Percentiles rank a stretch among this genome's conserved stretches.
These are phyloP conservation scores for Lithodes maja DNA, from an alignment of 2,888 invertebrate genomes.

Conservation along the genomic window DNA sequence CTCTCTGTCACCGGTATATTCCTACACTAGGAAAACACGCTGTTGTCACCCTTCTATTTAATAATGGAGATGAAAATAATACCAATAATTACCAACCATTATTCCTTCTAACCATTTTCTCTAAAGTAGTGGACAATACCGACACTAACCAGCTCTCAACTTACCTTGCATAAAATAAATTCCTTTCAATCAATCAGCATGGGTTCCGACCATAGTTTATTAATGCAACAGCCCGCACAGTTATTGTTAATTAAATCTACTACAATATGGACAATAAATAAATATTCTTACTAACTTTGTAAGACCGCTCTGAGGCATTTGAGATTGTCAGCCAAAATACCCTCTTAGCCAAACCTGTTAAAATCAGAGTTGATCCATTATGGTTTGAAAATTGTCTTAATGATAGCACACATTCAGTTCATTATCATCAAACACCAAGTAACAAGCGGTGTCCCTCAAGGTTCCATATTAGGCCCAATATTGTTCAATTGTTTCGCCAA, in stretches of 20 bases:
- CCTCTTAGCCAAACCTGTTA: background rate
- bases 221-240: constrained; percentile 13
- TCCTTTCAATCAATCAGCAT: constrained; percentile 22
- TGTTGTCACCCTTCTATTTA: too few species aligned
- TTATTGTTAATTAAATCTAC: background rate
- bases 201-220: background rate
- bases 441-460: constrained; percentile 11
- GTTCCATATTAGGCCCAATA: constrained; percentile 22
- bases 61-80: too few species aligned
- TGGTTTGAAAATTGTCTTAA: constrained; percentile 4
- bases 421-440: background rate
- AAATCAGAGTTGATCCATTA: background rate
- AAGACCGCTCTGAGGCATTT: constrained; percentile 23
- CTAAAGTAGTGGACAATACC: constrained; percentile 4
- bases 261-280: constrained; percentile 19
- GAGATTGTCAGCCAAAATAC: constrained; percentile 12
- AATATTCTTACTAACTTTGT: background rate
- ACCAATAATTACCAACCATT: background rate
- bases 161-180: constrained; percentile 4
- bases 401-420: constrained; percentile 11
- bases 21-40: too few species aligned
- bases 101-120: constrained; percentile 24
- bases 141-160: background rate
- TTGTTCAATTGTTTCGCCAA: constrained; percentile 16
- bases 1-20: too few species aligned